Base-by-base conservation (phyloP, 2,888 invertebrate species). In the Drosophila meridionalis region DNA sequence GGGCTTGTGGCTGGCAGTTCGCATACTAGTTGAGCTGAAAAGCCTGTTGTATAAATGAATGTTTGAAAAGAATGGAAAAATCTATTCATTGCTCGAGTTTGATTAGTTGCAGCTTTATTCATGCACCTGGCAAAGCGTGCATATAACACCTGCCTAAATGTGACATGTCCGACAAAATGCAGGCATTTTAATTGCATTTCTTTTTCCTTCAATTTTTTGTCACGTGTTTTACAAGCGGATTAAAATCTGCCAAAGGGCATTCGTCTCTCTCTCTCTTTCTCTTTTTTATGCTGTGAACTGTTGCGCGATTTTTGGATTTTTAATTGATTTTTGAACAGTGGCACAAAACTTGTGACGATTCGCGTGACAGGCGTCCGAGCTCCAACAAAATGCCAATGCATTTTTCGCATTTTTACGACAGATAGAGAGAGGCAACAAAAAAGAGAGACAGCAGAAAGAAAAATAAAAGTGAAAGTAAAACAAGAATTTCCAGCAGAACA, bases 251-350 rank as follows among this genome's bases (percentile, higher is more conserved):
- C 53, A 69, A 48, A 59, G 69, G 69, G 14, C 67, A 48, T n/a
- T 42, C 3, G 42, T n/a, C n/a, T 42, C 3, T 4, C 11, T 38
- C 2, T 34, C 20, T 20, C 20, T 20, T 20, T 20, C 20, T 50
- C 0, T 36, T 56, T 58, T 52, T 71, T 56, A 20, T 4, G 14
- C 14, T 28, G 58, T 50, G 45, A 48, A 53, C 65, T 63, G 45
- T 60, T 55, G 47, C 48, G 48, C 55, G 61, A 40, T 69, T 69
- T 52, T 69, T 72, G 69, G 59, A 62, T 65, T 69, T 75, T 69
- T 80, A 77, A 87, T 82, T 86, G 87, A 77, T 84, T 82, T 80
- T 77, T 74, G 73, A 69, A 70, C 65, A 63, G 52, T 43, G 26
- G 34, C 59, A 50, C 42, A 40, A 34, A 52, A 14, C 55, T 34